Percentiles rank a stretch among this genome's conserved stretches.
Evolutionary conservation across 2,888 invertebrate genomes (phyloP).

Genomic region (Mythimna albipuncta): DNA sequence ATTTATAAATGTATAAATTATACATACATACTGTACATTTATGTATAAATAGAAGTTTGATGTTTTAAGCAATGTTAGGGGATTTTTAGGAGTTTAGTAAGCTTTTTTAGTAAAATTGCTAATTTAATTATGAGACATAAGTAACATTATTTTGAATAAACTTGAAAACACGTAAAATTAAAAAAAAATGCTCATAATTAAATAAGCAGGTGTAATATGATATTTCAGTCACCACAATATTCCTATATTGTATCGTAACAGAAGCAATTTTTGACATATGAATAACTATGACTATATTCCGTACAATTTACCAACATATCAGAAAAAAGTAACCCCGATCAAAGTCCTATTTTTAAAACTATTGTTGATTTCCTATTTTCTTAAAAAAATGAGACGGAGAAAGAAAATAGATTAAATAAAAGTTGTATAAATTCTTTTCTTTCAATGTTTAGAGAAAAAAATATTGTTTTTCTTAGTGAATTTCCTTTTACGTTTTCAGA

Average conservation of each 20-base stretch:
- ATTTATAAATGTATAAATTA: conserved; percentile 67
- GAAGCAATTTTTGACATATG: conserved; percentile 80
- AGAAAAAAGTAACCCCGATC: conserved; percentile 71
- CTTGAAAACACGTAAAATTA: not conserved
- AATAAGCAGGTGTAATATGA: conserved; percentile 38
- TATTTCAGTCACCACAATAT: conserved; percentile 62
- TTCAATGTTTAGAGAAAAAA: conserved; percentile 6
- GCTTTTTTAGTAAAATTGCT: conserved; percentile 73
- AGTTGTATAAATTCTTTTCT: not conserved
- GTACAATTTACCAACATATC: conserved; percentile 84
- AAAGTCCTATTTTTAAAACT: conserved; percentile 19
- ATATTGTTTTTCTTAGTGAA: not conserved
- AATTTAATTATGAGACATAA: conserved; percentile 68
- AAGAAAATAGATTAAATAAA: no score
- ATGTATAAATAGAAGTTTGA: conserved; percentile 75
- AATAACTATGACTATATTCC: conserved; percentile 63
- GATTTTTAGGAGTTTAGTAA: conserved; percentile 72
- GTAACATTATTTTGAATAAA: not conserved
- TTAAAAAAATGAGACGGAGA: not conserved
- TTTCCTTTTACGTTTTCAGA: conserved; percentile 17
- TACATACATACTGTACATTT: conserved; percentile 59
- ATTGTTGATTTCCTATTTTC: not conserved
- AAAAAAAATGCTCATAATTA: conserved; percentile 21
- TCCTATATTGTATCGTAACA: conserved; percentile 61
- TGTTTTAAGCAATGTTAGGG: conserved; percentile 83